Evolutionary conservation across 2,113 vertebrate species (phyloP).

Genomic region (Globicephala melas): DNA sequence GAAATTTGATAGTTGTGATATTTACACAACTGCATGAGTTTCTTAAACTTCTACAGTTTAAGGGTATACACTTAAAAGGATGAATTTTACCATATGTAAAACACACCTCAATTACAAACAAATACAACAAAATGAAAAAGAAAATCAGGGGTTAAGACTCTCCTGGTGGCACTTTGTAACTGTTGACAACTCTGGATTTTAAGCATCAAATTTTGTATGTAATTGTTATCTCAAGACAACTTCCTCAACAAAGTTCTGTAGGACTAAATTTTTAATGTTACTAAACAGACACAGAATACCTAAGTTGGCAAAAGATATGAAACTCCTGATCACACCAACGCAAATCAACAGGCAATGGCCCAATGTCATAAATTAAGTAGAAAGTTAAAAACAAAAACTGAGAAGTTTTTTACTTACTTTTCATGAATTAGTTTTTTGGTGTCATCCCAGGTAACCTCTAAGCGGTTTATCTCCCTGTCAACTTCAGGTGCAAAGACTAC

Average conservation of each 20-base stretch:
- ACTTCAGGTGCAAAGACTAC: conserved; percentile 85
- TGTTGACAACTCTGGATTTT: not conserved
- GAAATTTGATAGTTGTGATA: not conserved
- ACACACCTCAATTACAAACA: not conserved
- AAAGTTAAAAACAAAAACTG: not conserved
- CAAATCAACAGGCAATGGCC: not conserved
- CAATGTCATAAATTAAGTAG: not conserved
- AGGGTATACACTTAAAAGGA: not conserved
- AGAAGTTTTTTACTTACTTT: conserved; percentile 83
- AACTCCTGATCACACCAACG: not conserved
- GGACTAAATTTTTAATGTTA: not conserved
- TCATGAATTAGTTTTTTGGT: conserved; percentile 87
- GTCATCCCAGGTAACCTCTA: conserved; percentile 89
- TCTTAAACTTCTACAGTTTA: not conserved
- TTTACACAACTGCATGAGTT: not conserved
- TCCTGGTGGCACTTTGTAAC: not conserved
- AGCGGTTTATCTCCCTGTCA: conserved; percentile 85
- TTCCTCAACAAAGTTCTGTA: not conserved
- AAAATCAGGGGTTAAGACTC: not conserved
- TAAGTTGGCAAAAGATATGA: not conserved
- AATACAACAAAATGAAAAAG: not conserved
- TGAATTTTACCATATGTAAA: not conserved
- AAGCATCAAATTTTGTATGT: not conserved
- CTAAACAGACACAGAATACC: not conserved
- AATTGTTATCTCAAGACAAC: not conserved